Conservation (phyloP, 2,888 invertebrate species). For the Xylota segnis region DNA sequence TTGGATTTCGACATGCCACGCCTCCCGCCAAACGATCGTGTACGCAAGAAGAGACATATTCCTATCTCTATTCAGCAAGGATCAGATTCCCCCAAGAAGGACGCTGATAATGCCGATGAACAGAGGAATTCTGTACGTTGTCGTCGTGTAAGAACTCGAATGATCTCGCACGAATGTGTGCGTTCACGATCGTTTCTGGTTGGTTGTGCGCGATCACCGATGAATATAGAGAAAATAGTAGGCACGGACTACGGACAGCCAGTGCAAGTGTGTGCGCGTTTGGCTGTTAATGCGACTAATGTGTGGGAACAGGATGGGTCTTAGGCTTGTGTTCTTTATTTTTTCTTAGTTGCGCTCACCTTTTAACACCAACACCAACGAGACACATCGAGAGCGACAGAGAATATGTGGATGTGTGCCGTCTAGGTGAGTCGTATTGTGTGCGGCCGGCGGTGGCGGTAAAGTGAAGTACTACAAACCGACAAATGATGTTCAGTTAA, state of each 20-base stretch:
- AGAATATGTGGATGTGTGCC: conserved; percentile 75
- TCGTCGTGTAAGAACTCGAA: not conserved
- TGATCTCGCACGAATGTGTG: conserved; percentile 50
- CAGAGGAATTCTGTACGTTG: not conserved
- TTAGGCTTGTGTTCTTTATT: conserved; percentile 40
- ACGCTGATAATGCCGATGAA: not conserved
- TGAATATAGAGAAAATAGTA: conserved; percentile 46
- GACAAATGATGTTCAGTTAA: conserved; percentile 84
- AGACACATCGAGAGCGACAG: conserved; percentile 72
- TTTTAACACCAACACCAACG: conserved; percentile 71
- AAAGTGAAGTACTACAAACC: conserved; percentile 81
- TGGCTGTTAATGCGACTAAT: conserved; percentile 28
- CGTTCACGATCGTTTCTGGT: conserved; percentile 57
- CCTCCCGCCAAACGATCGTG: conserved; percentile 33
- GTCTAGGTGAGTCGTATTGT: conserved; percentile 73
- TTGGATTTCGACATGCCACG: conserved; percentile 58
- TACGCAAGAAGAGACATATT: not conserved
- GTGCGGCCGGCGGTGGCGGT: conserved; percentile 62
- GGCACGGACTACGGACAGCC: conserved; percentile 1
- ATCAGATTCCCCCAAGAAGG: conserved; percentile 19
- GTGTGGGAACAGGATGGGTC: conserved; percentile 65
- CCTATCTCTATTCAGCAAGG: conserved; percentile 39
- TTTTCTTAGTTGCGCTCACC: conserved; percentile 50
- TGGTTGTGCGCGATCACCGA: conserved; percentile 35
- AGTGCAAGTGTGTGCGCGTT: conserved; percentile 3